Conservation (phyloP, 2,888 invertebrate species). For the Pterostichus madidus region DNA sequence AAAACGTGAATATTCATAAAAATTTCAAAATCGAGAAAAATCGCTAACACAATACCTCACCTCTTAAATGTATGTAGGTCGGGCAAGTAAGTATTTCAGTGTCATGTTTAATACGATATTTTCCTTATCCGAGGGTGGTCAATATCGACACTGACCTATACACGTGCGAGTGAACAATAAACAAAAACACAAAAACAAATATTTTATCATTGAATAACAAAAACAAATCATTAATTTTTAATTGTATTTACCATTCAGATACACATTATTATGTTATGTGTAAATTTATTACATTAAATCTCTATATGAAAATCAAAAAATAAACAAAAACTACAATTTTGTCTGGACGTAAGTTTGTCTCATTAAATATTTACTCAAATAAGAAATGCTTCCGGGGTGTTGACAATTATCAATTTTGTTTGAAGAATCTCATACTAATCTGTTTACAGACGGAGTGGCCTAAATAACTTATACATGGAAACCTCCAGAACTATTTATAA, state of each 20-base stretch:
- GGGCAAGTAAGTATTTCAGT: too few species aligned
- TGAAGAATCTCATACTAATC: not conserved
- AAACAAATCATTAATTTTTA: slow-evolving; percentile 8
- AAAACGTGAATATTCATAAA: too few species aligned
- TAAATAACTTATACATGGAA: not conserved
- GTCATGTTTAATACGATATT: too few species aligned
- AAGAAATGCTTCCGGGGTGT: slow-evolving; percentile 33
- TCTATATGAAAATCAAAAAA: not conserved
- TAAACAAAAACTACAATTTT: not conserved
- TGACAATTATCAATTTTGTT: slow-evolving; percentile 12
- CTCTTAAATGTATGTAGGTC: too few species aligned
- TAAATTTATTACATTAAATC: not conserved
- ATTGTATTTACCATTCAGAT: not conserved
- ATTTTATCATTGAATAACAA: slow-evolving; percentile 2
- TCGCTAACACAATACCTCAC: too few species aligned
- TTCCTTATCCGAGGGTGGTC: not conserved
- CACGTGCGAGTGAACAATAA: not conserved
- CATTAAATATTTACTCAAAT: slow-evolving; percentile 19
- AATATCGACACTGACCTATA: not conserved
- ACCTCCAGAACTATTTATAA: not conserved
- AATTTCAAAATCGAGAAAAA: too few species aligned
- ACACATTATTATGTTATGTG: not conserved
- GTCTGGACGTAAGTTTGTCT: not conserved
- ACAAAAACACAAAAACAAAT: not conserved
- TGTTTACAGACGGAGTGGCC: not conserved